These are phyloP conservation scores for Glyptemys insculpta DNA, from an alignment of 2,797 vertebrate species.

Conservation along the genomic window DNA sequence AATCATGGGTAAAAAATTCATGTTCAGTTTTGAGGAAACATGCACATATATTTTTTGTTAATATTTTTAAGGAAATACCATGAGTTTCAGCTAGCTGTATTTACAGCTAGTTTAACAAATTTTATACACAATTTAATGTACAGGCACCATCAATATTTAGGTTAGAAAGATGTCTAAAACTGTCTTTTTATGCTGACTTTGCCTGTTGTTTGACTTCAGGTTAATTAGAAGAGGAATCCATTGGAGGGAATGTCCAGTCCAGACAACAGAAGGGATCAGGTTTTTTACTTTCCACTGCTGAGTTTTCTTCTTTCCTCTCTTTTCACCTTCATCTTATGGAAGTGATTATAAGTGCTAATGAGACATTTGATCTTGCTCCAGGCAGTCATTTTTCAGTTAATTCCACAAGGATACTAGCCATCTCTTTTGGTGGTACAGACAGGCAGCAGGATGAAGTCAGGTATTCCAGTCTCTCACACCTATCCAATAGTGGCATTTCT, in stretches of 20 bases:
- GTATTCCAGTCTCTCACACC: constrained; percentile 14
- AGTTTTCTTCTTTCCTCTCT: constrained; percentile 64
- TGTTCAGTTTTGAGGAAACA: background rate
- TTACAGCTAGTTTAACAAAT: background rate
- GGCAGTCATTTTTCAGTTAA: constrained; percentile 67
- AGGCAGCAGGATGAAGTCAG: constrained; percentile 22
- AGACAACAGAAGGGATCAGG: constrained; percentile 9
- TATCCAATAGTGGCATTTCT: background rate
- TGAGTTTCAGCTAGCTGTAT: background rate
- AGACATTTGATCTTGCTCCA: constrained; percentile 69
- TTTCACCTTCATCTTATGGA: constrained; percentile 65
- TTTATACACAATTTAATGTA: background rate
- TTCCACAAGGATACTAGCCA: constrained; percentile 30
- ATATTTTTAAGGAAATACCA: constrained; percentile 1
- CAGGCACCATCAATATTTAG: background rate
- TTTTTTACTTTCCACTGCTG: constrained; percentile 42
- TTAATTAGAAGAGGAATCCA: constrained; percentile 40
- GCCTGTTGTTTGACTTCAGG: constrained; percentile 30
- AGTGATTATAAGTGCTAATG: constrained; percentile 70
- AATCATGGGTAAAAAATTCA: background rate
- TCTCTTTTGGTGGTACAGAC: constrained; percentile 41
- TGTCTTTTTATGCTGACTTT: background rate
- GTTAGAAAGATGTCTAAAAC: constrained; percentile 23
- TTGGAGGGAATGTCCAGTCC: background rate
- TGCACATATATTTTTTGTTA: background rate